Evolutionary conservation across 2,888 invertebrate species (phyloP).

Genomic region (Leucophenga montana): DNA sequence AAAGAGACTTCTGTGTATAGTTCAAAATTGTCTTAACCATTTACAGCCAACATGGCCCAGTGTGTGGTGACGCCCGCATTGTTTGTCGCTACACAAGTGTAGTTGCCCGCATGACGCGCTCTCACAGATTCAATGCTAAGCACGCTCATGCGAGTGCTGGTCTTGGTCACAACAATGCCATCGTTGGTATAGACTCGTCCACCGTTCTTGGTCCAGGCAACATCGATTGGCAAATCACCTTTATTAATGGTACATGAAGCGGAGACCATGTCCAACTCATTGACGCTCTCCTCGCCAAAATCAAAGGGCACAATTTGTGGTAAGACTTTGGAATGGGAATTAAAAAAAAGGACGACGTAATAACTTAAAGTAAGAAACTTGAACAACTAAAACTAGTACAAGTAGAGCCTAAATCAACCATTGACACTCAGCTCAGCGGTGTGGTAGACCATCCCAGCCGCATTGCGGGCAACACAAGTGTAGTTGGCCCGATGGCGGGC

Average conservation of each 20-base stretch:
- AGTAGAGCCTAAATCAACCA: slow-evolving; percentile 74
- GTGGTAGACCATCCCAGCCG: slow-evolving; percentile 80
- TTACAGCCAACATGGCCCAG: slow-evolving; percentile 77
- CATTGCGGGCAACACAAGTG: slow-evolving; percentile 82
- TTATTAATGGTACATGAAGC: slow-evolving; percentile 82
- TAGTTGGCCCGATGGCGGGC: slow-evolving; percentile 84
- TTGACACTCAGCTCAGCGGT: slow-evolving; percentile 83
- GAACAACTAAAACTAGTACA: not conserved
- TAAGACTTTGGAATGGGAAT: slow-evolving; percentile 74
- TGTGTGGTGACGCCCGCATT: slow-evolving; percentile 76
- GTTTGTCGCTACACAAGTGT: slow-evolving; percentile 78
- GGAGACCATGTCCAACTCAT: slow-evolving; percentile 81
- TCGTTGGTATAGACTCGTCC: slow-evolving; percentile 73
- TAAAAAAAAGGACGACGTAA: slow-evolving; percentile 20
- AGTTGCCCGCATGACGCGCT: slow-evolving; percentile 78
- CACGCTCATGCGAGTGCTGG: slow-evolving; percentile 79
- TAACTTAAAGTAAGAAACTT: slow-evolving; percentile 32
- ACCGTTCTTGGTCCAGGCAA: slow-evolving; percentile 80
- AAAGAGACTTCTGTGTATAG: not conserved
- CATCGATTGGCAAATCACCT: slow-evolving; percentile 85
- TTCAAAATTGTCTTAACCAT: slow-evolving; percentile 73
- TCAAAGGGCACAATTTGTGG: slow-evolving; percentile 83
- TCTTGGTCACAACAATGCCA: slow-evolving; percentile 76
- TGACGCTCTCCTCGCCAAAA: slow-evolving; percentile 81
- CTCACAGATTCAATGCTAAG: slow-evolving; percentile 78